These are phyloP conservation scores for Gymnodraco acuticeps DNA, from an alignment of 2,797 vertebrate genomes.

Conservation along the genomic window DNA sequence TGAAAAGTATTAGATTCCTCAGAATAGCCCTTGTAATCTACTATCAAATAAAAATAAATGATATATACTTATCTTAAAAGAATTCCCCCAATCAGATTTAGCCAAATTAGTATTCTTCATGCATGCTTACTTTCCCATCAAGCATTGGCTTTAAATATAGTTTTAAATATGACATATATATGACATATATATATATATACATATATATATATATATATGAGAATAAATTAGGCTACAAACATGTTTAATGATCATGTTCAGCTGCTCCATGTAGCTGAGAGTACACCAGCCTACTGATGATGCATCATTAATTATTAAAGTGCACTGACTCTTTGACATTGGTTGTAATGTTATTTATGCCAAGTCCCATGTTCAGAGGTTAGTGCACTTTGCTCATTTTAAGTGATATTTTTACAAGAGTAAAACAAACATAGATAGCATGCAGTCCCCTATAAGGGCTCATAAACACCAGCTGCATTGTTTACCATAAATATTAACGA, in stretches of 20 bases:
- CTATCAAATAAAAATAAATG: conserved; percentile 40
- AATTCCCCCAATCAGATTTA: conserved; percentile 45
- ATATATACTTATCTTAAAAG: conserved; percentile 29
- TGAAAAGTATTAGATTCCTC: conserved; percentile 19
- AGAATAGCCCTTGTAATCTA: conserved; percentile 32
- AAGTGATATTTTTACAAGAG: conserved; percentile 58
- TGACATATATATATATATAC: too few species aligned
- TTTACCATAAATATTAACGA: conserved; percentile 48
- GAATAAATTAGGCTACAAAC: conserved; percentile 20
- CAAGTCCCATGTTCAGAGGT: conserved; percentile 52
- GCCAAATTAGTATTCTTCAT: conserved; percentile 53
- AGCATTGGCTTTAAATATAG: conserved; percentile 38
- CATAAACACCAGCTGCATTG: conserved; percentile 59
- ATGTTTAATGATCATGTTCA: conserved; percentile 21
- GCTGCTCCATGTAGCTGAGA: conserved; percentile 24
- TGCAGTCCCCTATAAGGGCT: conserved; percentile 29
- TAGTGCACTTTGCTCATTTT: conserved; percentile 70
- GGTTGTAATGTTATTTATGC: conserved; percentile 49
- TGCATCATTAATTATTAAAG: conserved; percentile 48
- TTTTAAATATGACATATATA: conserved; percentile 31
- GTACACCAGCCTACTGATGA: conserved; percentile 13
- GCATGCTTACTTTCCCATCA: conserved; percentile 67
- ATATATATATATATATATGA: conserved; percentile 5
- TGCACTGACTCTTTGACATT: conserved; percentile 61
- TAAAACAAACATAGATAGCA: conserved; percentile 42